phyloP scores from a whole-genome alignment of 2,797 vertebrate genomes.

The Leontocebus nigricollis region DNA sequence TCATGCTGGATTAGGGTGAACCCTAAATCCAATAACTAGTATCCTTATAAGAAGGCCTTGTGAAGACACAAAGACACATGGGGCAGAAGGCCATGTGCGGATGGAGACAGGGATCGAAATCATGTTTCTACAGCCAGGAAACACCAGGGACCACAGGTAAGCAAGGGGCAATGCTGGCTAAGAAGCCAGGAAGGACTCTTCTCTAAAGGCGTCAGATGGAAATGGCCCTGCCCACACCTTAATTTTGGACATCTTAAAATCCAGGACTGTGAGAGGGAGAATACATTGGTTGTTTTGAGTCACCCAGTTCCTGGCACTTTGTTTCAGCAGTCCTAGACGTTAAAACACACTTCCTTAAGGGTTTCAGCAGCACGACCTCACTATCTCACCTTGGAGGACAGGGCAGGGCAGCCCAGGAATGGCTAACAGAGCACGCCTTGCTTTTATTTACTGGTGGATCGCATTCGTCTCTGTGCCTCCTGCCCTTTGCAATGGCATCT shows the following conservation, averaged over 20 bases:
- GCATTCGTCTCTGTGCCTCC: background rate
- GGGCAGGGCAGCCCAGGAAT: background rate
- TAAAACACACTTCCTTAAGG: background rate
- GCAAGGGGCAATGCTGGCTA: background rate
- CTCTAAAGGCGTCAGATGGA: background rate
- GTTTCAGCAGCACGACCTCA: background rate
- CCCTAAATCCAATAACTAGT: background rate
- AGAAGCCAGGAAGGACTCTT: background rate
- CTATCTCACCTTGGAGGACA: background rate
- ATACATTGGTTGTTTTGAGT: background rate
- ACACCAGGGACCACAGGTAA: background rate
- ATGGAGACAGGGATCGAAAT: background rate
- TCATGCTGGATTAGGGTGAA: background rate
- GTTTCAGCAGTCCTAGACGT: background rate
- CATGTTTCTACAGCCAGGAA: background rate
- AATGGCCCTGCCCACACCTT: background rate
- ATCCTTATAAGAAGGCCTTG: background rate
- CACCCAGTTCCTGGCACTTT: background rate
- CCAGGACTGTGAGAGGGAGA: background rate
- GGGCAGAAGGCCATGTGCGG: background rate
- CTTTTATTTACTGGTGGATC: background rate
- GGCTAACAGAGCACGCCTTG: fast-evolving
- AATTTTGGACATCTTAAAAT: background rate
- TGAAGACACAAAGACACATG: background rate
- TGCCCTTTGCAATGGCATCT: background rate